Percentiles rank a stretch among this genome's conserved stretches.
Conservation (phyloP, 2,113 vertebrate species). For the Dipodomys ordii region DNA sequence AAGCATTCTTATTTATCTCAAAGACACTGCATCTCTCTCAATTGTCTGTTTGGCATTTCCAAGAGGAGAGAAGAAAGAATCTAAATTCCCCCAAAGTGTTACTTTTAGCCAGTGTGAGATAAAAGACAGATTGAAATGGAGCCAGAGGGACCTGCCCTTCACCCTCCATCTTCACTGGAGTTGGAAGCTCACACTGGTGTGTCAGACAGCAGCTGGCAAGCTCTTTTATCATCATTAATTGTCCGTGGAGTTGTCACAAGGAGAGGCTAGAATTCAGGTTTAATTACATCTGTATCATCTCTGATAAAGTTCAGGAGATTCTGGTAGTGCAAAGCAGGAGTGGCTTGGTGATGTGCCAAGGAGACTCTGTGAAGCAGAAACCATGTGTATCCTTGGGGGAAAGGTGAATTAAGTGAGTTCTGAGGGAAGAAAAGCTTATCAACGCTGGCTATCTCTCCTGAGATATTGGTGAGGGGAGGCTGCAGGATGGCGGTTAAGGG, state of each 20-base stretch:
- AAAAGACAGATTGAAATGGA: constrained; percentile 78
- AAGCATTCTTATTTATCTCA: constrained; percentile 67
- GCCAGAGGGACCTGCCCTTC: constrained; percentile 76
- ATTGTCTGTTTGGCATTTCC: constrained; percentile 60
- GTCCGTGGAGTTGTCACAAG: constrained; percentile 77
- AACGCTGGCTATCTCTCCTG: neutral
- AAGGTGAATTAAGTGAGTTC: constrained; percentile 24
- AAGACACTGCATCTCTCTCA: constrained; percentile 32
- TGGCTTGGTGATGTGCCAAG: neutral
- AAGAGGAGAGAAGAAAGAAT: constrained; percentile 67
- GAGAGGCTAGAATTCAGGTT: constrained; percentile 74
- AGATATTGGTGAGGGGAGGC: neutral
- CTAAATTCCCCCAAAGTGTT: constrained; percentile 75
- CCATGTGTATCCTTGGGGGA: neutral
- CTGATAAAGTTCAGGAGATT: constrained; percentile 64
- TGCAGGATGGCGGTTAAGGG: neutral
- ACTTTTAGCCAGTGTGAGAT: constrained; percentile 69
- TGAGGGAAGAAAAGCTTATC: neutral
- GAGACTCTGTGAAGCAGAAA: constrained; percentile 14
- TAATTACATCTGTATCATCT: constrained; percentile 79
- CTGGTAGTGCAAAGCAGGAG: constrained; percentile 25
- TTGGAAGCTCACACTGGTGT: constrained; percentile 59
- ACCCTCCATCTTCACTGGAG: constrained; percentile 63
- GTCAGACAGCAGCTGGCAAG: constrained; percentile 78
- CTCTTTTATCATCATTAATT: constrained; percentile 83